Evolutionary conservation across 1,140 invertebrate species (phyloP).

Genomic region (Drosophila ambigua): DNA sequence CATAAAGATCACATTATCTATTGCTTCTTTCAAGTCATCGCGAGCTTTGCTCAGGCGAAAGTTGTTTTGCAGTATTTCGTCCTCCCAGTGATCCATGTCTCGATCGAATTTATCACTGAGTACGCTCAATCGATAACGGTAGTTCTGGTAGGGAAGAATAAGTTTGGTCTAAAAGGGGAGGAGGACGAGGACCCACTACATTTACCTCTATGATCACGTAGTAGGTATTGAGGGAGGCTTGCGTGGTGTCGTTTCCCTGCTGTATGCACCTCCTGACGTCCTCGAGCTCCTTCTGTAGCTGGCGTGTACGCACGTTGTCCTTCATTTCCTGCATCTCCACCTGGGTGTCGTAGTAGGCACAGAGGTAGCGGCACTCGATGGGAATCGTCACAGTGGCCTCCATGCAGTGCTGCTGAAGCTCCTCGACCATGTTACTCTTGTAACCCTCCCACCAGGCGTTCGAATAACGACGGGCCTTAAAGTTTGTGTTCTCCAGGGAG

Average conservation of each 20-base stretch:
- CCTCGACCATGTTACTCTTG: background rate
- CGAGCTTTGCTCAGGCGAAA: background rate
- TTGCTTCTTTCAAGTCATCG: background rate
- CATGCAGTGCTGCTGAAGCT: background rate
- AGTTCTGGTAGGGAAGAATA: conserved; percentile 1
- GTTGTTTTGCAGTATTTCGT: conserved; percentile 2
- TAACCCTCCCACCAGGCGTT: background rate
- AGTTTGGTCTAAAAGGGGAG: background rate
- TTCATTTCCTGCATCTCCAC: conserved; percentile 19
- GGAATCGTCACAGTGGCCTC: conserved; percentile 1
- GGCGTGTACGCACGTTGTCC: background rate
- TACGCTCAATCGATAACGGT: background rate
- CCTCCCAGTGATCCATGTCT: conserved; percentile 11
- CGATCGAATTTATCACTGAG: background rate
- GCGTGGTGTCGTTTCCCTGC: background rate
- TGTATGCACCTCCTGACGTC: background rate
- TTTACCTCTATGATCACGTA: conserved; percentile 10
- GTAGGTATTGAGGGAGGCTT: background rate
- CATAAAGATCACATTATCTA: conserved; percentile 16
- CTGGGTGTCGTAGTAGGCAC: conserved; percentile 12
- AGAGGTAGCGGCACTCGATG: conserved; percentile 39
- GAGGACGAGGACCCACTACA: background rate
- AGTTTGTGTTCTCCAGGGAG: background rate
- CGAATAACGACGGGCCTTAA: background rate
- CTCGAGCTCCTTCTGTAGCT: conserved; percentile 8